Conservation (phyloP, 2,113 vertebrate genomes). For the Diadophis punctatus region DNA sequence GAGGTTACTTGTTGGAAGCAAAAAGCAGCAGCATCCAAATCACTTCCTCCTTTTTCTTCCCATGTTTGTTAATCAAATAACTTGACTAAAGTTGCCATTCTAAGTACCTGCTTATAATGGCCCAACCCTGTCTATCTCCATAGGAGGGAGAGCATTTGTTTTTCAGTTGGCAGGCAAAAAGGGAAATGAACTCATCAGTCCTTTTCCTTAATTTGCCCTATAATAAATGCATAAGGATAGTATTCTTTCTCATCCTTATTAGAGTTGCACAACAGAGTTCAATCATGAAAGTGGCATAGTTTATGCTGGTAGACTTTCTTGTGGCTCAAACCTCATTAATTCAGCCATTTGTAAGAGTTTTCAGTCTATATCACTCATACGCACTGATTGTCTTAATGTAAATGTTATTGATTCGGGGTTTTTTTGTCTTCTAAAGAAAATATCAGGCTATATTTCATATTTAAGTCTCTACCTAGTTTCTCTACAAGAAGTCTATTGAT, state of each 20-base stretch:
- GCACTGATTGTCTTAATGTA: background rate
- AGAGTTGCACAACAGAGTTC: background rate
- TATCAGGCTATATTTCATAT: background rate
- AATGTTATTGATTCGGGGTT: background rate
- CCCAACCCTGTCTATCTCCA: background rate
- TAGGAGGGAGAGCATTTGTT: background rate
- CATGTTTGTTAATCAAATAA: background rate
- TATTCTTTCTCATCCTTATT: background rate
- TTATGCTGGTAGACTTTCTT: background rate
- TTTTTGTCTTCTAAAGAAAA: background rate
- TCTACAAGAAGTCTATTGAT: background rate
- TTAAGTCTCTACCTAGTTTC: background rate
- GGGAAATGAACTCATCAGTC: background rate
- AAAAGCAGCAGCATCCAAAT: background rate
- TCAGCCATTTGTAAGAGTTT: background rate
- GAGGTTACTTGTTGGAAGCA: background rate
- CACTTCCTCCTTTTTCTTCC: background rate
- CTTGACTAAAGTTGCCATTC: background rate
- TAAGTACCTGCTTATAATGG: background rate
- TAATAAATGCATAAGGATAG: background rate
- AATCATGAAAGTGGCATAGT: background rate
- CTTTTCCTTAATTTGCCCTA: background rate
- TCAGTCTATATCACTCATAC: background rate
- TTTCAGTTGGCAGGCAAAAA: background rate
- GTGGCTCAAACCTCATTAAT: background rate